Evolutionary conservation across 2,113 vertebrate genomes (phyloP), one percentile per base, ranked within the genome.

Genomic region (Plestiodon gilberti): DNA sequence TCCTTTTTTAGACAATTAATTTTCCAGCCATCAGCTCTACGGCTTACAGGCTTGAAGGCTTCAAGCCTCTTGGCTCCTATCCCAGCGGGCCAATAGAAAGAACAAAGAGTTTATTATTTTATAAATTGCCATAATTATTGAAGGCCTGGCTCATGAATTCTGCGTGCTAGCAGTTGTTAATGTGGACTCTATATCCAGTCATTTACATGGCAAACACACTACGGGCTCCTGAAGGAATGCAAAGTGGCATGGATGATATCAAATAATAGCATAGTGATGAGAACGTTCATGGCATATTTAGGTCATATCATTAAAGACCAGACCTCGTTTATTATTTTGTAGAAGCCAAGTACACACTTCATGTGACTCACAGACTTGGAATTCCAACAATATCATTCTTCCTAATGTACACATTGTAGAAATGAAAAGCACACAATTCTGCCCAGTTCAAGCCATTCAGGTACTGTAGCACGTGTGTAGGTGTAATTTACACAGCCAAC

Each of bases 11-110:
- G 30, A 77, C n/a, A 77, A 77, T 77, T 84, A 67, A 84, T 67
- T 84, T 77, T 65, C n/a, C 61, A 65, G 40, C 59, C 83, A 65
- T 84, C 74, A 84, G n/a, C 43, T 84, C 30, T 77, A 77, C 33
- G n/a, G 30, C 25, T 30, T 52, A 84, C 43, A 76, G 40, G 14
- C 73, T 25, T 38, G 13, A 77, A 52, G 18, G 61, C 18, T 65
- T 76, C 70, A 76, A 65, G 73, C 61, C 43, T 84, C 83, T 67
- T 84, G 74, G 83, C 83, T 84, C 43, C 76, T 65, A 77, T 84
- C 73, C 43, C 61, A 77, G 74, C 73, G 67, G 73, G 61, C 61
- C 43, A 77, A 67, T 65, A 67, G 83, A 28, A 64, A 84, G 83
- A 84, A 67, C 43, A 77, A 84, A 84, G 73, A 52, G 61, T 77